These are phyloP conservation scores for Pipistrellus nathusii DNA, from an alignment of 2,797 vertebrate genomes.

Conservation along the genomic window DNA sequence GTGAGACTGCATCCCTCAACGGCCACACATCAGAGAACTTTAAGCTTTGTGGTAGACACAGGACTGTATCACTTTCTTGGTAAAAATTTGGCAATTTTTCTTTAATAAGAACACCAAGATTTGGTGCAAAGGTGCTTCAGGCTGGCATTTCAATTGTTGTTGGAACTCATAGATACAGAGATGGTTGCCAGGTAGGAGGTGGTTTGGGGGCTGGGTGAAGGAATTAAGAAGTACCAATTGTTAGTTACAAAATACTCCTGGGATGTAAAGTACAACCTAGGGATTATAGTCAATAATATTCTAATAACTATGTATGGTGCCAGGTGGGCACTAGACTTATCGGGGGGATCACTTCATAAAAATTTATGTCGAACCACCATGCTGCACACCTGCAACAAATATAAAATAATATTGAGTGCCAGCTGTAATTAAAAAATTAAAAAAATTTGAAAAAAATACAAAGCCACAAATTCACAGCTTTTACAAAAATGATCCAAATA, in stretches of 20 bases:
- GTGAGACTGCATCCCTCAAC: not conserved
- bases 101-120: not conserved
- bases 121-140: not conserved
- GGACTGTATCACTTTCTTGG: not conserved
- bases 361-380: not conserved
- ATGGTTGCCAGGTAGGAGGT: not conserved
- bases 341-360: not conserved
- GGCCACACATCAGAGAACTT: not conserved
- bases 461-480: not conserved
- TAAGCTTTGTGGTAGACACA: not conserved
- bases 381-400: not conserved
- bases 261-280: not conserved
- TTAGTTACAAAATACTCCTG: not conserved
- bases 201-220: not conserved
- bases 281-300: not conserved
- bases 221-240: not conserved
- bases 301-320: not conserved
- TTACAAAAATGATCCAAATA: not conserved
- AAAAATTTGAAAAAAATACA: not conserved
- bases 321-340: not conserved
- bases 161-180: not conserved
- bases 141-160: not conserved
- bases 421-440: not conserved
- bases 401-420: not conserved
- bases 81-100: not conserved